Base-by-base conservation (phyloP, 64 coral and sea anemone genomes). In the Catalaphyllia jardinei region DNA sequence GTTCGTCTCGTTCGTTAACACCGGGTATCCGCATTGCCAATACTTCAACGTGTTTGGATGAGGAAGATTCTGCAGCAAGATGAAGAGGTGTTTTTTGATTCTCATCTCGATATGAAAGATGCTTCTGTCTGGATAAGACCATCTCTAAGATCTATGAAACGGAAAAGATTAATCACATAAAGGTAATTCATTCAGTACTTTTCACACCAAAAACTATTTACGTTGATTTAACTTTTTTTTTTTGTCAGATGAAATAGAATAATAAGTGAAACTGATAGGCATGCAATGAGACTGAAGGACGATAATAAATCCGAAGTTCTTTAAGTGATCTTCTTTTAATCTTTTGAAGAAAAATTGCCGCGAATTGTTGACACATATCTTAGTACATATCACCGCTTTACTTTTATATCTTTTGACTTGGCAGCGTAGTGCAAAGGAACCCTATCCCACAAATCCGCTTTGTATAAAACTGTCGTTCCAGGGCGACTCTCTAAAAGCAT, bases 31-130 rank as follows among this genome's bases (percentile, higher is more conserved):
- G 62, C 29, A 42, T 77, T 49, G 78, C 79, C 29, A 96, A 33
- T 52, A 62, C 80, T 60, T 96, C 78, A 11, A 92, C 94, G 42
- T 96, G 94, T 12, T 76, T 71, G 1, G 87, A 77, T 9, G 80
- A 88, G 39, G 86, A 86, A 52, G 16, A 73, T 18, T 81, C 86
- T 20, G 86, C 79, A 24, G 94, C 94, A 52, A 96, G 87, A 46
- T 96, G 90, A n/a, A 96, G 79, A 18, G 94, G 90, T 4, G 90
- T 92, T 35, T 92, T 62, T 9, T 96, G 90, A 72, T 89, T 92
- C 71, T 96, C 94, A 42, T 96, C 94, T 78, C 92, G 90, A 16
- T 89, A 92, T n/a, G 27, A 20, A 18, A 61, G 59, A 15, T 73
- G 79, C 25, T 81, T 86, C 29, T 96, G 94, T 54, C 89, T 96